Percentiles rank a stretch among this genome's conserved stretches.
phyloP scores from a whole-genome alignment of 2,113 vertebrate species.

The Crypturellus undulatus region DNA sequence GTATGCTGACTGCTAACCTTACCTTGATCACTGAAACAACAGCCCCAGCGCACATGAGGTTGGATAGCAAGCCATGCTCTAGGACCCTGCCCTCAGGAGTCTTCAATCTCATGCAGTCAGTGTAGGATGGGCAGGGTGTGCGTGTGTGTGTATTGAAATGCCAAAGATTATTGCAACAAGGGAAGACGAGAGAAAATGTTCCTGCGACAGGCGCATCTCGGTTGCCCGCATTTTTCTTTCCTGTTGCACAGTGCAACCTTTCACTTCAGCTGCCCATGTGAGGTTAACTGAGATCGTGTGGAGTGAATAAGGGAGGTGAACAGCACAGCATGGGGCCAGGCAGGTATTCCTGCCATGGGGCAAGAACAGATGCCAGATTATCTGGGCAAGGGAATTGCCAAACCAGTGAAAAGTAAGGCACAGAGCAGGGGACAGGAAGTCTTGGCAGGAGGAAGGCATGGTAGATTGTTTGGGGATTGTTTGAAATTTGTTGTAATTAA shows the following conservation, averaged over 20 bases:
- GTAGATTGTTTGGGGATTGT: not conserved
- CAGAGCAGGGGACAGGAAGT: not conserved
- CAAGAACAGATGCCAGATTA: conserved; percentile 17
- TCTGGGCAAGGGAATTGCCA: not conserved
- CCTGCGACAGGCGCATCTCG: not conserved
- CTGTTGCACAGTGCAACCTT: not conserved
- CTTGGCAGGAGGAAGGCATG: not conserved
- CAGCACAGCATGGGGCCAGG: not conserved
- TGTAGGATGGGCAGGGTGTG: conserved; percentile 24
- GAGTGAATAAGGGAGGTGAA: not conserved
- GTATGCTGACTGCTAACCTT: conserved; percentile 35
- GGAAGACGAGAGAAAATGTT: conserved; percentile 29
- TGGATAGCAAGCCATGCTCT: not conserved
- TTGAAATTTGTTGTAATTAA: conserved; percentile 15
- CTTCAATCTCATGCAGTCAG: conserved; percentile 13
- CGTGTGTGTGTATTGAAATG: not conserved
- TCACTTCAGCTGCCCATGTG: not conserved
- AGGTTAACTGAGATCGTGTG: not conserved
- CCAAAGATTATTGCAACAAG: conserved; percentile 44
- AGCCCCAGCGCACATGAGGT: fast-evolving
- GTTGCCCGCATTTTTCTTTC: conserved; percentile 1
- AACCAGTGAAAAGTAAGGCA: conserved; percentile 11
- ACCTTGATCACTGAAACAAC: conserved; percentile 29
- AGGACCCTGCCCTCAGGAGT: conserved; percentile 42
- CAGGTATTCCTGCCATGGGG: not conserved